These are phyloP conservation scores for Trachops cirrhosus DNA, from an alignment of 2,797 vertebrate genomes.

Conservation along the genomic window DNA sequence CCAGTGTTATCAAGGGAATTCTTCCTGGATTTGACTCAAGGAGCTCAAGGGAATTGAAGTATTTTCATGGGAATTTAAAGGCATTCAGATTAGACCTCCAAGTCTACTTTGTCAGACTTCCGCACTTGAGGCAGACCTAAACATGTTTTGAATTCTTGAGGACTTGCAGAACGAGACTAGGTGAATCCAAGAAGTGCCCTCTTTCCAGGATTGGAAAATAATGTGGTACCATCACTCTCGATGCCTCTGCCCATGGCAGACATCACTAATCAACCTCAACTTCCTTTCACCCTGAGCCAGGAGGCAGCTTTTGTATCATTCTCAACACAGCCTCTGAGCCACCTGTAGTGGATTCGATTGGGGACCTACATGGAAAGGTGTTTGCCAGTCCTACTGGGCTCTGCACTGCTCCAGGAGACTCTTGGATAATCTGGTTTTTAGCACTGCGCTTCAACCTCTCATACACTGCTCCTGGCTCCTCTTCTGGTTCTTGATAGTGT, in stretches of 20 bases:
- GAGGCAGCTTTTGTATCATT: not conserved
- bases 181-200: not conserved
- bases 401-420: not conserved
- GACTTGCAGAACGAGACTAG: not conserved
- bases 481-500: not conserved
- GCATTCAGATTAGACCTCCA: conserved; percentile 29
- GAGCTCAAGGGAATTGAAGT: not conserved
- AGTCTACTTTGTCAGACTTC: not conserved
- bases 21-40: conserved; percentile 10
- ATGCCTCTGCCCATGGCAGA: not conserved
- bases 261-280: conserved; percentile 37
- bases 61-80: conserved; percentile 49
- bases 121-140: not conserved
- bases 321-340: not conserved
- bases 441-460: not conserved
- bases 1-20: conserved; percentile 18
- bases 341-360: not conserved
- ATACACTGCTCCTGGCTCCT: not conserved
- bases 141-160: not conserved
- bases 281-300: not conserved
- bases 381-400: not conserved
- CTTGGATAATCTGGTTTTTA: not conserved
- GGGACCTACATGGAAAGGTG: not conserved
- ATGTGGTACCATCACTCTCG: not conserved
- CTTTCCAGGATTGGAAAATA: not conserved